phyloP scores from a whole-genome alignment of 2,113 vertebrate species.

The Poecile atricapillus region DNA sequence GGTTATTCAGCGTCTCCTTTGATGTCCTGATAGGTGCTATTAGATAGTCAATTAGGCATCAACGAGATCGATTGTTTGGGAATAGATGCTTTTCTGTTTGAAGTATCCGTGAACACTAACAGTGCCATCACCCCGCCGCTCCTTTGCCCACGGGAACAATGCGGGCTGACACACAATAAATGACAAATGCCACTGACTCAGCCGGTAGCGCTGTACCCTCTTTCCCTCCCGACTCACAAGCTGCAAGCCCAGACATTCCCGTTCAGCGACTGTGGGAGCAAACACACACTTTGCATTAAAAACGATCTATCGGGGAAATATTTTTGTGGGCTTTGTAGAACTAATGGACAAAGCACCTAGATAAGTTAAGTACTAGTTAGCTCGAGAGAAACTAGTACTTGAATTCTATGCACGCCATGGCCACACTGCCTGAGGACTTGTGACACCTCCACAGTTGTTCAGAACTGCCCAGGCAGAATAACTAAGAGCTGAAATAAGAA shows the following conservation, averaged over 20 bases:
- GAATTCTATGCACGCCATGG: neutral
- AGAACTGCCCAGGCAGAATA: neutral
- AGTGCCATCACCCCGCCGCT: neutral
- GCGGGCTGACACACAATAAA: neutral
- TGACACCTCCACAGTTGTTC: neutral
- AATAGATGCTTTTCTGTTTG: slow-evolving; percentile 48
- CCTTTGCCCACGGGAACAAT: slow-evolving; percentile 7
- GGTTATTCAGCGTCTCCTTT: slow-evolving; percentile 60
- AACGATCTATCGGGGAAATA: neutral
- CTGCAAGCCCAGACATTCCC: neutral
- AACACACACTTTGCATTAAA: neutral
- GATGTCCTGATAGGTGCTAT: slow-evolving; percentile 62
- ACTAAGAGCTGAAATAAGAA: neutral
- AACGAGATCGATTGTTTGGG: slow-evolving; percentile 55
- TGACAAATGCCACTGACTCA: neutral
- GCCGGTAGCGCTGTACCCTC: neutral
- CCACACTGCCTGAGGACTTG: neutral
- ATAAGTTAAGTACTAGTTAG: neutral
- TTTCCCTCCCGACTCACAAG: neutral
- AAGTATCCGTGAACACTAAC: slow-evolving; percentile 49
- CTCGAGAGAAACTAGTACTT: neutral
- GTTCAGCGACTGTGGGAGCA: neutral
- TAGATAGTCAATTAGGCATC: slow-evolving; percentile 67
- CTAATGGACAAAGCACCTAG: neutral
- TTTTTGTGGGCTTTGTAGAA: neutral